These are phyloP conservation scores for Dolichotis patagonum DNA, from an alignment of 2,113 vertebrate species.

Conservation along the genomic window DNA sequence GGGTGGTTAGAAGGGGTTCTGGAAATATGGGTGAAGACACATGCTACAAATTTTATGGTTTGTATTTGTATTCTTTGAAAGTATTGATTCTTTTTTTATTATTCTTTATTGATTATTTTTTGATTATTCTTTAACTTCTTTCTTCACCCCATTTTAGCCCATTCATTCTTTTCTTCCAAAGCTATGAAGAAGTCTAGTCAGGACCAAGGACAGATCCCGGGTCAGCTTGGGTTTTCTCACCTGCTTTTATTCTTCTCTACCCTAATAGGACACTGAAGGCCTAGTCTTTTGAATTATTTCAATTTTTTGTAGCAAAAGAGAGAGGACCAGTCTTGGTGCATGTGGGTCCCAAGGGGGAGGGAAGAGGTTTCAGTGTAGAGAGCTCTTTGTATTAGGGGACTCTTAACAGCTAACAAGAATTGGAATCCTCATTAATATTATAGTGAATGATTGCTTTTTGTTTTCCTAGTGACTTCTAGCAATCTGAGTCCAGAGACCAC, in stretches of 20 bases:
- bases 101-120: no score
- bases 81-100: neutral
- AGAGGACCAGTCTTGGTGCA: neutral
- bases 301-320: neutral
- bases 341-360: neutral
- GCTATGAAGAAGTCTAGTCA: neutral
- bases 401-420: neutral
- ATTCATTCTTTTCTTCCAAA: neutral
- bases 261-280: neutral
- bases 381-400: neutral
- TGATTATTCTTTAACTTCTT: neutral
- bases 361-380: neutral
- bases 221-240: neutral
- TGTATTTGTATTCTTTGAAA: neutral
- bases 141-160: neutral
- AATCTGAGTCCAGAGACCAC: neutral
- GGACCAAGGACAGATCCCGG: constrained; percentile 53
- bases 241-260: neutral
- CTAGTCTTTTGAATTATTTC: neutral
- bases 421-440: neutral
- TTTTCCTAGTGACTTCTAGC: constrained; percentile 16
- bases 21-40: neutral
- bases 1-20: accelerated
- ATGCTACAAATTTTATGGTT: neutral
- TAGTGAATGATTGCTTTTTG: neutral